Percentiles rank a stretch among this genome's conserved stretches.
Evolutionary conservation across 2,888 invertebrate species (phyloP).

Genomic region (Tanaodytes sp.): DNA sequence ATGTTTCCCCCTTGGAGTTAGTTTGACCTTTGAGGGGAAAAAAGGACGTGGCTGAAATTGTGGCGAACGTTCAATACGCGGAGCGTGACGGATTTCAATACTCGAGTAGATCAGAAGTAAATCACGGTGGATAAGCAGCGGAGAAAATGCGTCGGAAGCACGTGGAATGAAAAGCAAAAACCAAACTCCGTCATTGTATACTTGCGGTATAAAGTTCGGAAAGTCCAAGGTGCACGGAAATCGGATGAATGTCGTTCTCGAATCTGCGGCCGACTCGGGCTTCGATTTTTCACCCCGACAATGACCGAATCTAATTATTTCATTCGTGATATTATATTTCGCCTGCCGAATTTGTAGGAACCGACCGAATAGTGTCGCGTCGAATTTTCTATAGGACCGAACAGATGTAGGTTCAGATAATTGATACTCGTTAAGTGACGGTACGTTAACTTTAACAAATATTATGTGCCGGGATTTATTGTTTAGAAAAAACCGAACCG

Average conservation of each 20-base stretch:
- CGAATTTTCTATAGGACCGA: constrained; percentile 11
- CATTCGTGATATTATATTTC: constrained; percentile 59
- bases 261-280: constrained; percentile 69
- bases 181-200: constrained; percentile 50
- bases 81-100: too few species aligned
- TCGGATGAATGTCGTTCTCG: constrained; percentile 68
- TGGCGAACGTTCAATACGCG: too few species aligned
- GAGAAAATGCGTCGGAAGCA: constrained; percentile 51
- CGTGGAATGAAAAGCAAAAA: constrained; percentile 35
- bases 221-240: constrained; percentile 70
- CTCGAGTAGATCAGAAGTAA: constrained; percentile 65
- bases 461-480: constrained; percentile 12
- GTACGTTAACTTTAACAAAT: constrained; percentile 30
- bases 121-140: constrained; percentile 67
- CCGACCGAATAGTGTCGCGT: constrained; percentile 19
- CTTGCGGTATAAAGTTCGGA: constrained; percentile 66
- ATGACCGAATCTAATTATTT: constrained; percentile 67
- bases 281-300: constrained; percentile 61
- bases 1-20: too few species aligned
- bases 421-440: constrained; percentile 38
- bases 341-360: constrained; percentile 13
- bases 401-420: constrained; percentile 28
- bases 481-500: constrained; percentile 1
- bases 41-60: too few species aligned
- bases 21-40: too few species aligned